phyloP scores from a whole-genome alignment of 2,888 invertebrate species.

The Thera britannica region DNA sequence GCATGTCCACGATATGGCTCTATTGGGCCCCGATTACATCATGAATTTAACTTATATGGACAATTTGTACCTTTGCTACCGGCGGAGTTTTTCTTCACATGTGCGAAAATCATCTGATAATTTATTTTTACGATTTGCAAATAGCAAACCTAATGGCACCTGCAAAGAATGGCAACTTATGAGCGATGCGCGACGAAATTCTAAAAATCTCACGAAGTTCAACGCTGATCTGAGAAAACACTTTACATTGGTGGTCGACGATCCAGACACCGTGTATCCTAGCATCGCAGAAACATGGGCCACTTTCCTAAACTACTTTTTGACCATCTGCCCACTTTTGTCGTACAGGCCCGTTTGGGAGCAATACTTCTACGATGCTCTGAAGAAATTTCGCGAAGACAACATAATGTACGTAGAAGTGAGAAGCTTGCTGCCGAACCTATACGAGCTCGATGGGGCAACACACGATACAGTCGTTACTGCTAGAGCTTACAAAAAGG shows the following conservation, averaged over 20 bases:
- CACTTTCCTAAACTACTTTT: constrained; percentile 84
- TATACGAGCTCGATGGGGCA: constrained; percentile 88
- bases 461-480: constrained; percentile 82
- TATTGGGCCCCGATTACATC: constrained; percentile 86
- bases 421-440: constrained; percentile 85
- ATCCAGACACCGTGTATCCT: constrained; percentile 74
- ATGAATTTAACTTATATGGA: constrained; percentile 86
- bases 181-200: constrained; percentile 66
- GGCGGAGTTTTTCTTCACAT: constrained; percentile 34
- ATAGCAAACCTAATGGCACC: constrained; percentile 30
- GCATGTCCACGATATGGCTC: constrained; percentile 88
- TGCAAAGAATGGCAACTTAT: constrained; percentile 76
- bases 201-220: constrained; percentile 73
- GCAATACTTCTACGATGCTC: constrained; percentile 86
- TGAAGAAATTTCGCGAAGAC: constrained; percentile 86
- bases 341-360: constrained; percentile 87
- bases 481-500: constrained; percentile 84
- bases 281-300: constrained; percentile 86
- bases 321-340: constrained; percentile 79
- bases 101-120: constrained; percentile 15
- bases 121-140: constrained; percentile 57
- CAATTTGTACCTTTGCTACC: constrained; percentile 83
- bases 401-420: constrained; percentile 89
- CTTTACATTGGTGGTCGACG: constrained; percentile 83
- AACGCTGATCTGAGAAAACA: constrained; percentile 80